These are phyloP conservation scores for Urocolius indicus DNA, from an alignment of 2,113 vertebrate genomes.

Conservation along the genomic window DNA sequence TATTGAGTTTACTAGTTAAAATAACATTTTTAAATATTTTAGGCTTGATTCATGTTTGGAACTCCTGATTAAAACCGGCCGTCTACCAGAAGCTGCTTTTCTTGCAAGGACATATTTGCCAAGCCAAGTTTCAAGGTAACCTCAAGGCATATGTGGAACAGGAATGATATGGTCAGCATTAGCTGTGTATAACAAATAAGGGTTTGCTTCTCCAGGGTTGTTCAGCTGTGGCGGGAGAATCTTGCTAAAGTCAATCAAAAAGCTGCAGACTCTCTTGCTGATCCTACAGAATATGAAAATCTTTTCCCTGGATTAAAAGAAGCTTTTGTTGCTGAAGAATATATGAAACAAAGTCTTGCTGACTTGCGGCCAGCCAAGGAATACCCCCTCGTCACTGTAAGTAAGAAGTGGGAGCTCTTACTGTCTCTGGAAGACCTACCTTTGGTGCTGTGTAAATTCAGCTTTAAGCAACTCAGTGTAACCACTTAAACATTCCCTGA, in stretches of 20 bases:
- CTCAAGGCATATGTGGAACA: neutral
- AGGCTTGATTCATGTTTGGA: constrained; percentile 96
- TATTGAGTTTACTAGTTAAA: neutral
- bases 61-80: constrained; percentile 93
- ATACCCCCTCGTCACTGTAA: constrained; percentile 93
- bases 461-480: neutral
- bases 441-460: neutral
- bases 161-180: neutral
- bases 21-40: neutral
- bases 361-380: constrained; percentile 86
- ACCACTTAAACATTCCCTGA: neutral
- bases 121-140: constrained; percentile 94
- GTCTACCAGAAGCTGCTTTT: constrained; percentile 96
- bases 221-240: constrained; percentile 95
- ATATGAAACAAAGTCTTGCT: constrained; percentile 84
- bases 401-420: neutral
- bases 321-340: constrained; percentile 92
- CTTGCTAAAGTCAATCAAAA: constrained; percentile 96
- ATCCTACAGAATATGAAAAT: constrained; percentile 98
- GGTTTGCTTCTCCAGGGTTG: constrained; percentile 80
- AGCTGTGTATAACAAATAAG: neutral
- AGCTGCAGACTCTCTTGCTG: constrained; percentile 95
- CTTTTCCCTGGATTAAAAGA: constrained; percentile 96
- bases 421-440: neutral
- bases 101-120: constrained; percentile 95